Conservation (phyloP, 2,797 vertebrate genomes). For the Hydrocynus forskahlii region DNA sequence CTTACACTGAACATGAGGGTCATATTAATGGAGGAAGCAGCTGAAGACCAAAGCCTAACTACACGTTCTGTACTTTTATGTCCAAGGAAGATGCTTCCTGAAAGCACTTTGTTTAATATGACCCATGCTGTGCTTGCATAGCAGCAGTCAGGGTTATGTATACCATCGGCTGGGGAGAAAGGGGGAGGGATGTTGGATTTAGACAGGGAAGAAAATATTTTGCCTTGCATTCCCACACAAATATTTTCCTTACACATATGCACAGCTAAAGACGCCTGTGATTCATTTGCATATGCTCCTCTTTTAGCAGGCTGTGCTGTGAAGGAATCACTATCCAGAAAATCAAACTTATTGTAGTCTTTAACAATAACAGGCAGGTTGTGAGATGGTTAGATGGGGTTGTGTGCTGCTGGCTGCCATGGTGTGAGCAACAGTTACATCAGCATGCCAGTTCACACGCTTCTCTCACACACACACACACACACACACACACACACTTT, state of each 20-base stretch:
- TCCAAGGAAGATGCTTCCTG: conserved; percentile 3
- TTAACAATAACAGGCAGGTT: background rate
- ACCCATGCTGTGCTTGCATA: background rate
- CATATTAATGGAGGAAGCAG: conserved; percentile 26
- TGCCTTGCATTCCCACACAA: background rate
- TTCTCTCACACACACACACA: conserved; percentile 16
- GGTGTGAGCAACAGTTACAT: conserved; percentile 45
- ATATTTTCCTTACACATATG: conserved; percentile 9
- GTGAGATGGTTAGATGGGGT: conserved; percentile 11
- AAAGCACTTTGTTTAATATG: background rate
- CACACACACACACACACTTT: conserved; percentile 24
- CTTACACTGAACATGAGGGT: conserved; percentile 20
- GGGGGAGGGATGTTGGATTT: background rate
- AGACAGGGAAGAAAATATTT: background rate
- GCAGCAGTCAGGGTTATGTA: background rate
- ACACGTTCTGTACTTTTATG: conserved; percentile 22
- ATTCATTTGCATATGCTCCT: conserved; percentile 7
- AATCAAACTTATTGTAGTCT: conserved; percentile 5
- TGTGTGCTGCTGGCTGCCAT: conserved; percentile 26
- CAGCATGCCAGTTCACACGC: conserved; percentile 13
- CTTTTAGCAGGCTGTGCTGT: background rate
- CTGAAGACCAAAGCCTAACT: conserved; percentile 2
- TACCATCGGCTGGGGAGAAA: background rate
- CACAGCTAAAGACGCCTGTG: background rate
- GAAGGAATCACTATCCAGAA: background rate